Percentiles rank a stretch among this genome's conserved stretches.
Conservation (phyloP, 1,140 invertebrate species). For the Uloborus diversus region DNA sequence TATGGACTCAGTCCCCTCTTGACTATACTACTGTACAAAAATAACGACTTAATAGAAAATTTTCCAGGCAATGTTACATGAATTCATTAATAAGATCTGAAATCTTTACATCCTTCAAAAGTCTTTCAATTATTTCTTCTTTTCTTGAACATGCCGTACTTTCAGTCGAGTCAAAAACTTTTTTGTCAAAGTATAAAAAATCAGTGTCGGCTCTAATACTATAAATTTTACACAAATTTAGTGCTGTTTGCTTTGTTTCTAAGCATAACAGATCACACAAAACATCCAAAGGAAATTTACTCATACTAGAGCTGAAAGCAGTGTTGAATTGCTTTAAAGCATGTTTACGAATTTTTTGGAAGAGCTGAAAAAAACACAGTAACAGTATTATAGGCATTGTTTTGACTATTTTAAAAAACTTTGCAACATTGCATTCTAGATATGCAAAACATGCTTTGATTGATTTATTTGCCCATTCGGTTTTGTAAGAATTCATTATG, state of each 20-base stretch:
- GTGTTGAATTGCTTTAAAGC: constrained; percentile 3
- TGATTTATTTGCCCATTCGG: background rate
- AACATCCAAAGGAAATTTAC: constrained; percentile 7
- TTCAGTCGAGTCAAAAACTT: background rate
- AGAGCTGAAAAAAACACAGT: constrained; percentile 18
- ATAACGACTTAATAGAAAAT: too few relatives aligned
- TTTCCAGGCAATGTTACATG: too few relatives aligned
- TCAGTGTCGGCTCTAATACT: background rate
- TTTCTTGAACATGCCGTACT: background rate
- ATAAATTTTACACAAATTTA: constrained; percentile 30
- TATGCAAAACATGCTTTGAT: constrained; percentile 2
- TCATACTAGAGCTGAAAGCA: constrained; percentile 17
- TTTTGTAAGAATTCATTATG: background rate
- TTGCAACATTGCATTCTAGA: constrained; percentile 13
- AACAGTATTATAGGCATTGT: constrained; percentile 21
- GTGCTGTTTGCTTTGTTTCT: background rate
- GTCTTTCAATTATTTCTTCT: constrained; percentile 19
- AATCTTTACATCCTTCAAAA: background rate
- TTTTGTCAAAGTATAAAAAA: constrained; percentile 31
- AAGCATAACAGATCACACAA: constrained; percentile 16
- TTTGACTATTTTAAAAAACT: constrained; percentile 28
- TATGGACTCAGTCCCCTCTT: too few relatives aligned
- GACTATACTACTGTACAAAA: too few relatives aligned
- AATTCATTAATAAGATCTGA: constrained; percentile 28
- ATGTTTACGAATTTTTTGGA: background rate